These are phyloP conservation scores for Drosophila birchii DNA, from an alignment of 2,888 invertebrate genomes.

Conservation along the genomic window DNA sequence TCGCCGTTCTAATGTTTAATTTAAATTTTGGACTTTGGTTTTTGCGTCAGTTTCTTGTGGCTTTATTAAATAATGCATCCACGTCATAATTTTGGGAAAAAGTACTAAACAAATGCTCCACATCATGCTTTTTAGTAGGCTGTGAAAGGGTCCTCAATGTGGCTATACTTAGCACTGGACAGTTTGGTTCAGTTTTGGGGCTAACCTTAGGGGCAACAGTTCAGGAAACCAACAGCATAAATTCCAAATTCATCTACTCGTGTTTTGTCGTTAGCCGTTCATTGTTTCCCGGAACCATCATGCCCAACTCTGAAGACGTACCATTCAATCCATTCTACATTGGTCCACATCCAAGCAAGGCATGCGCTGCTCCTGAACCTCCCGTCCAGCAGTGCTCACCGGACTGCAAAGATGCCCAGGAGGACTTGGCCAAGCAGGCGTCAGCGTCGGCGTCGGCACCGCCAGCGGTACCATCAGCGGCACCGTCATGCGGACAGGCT, in stretches of 20 bases:
- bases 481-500: neutral
- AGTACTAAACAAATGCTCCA: neutral
- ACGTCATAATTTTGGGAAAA: neutral
- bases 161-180: neutral
- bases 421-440: neutral
- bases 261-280: neutral
- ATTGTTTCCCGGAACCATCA: neutral
- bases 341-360: slow-evolving; percentile 43
- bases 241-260: slow-evolving; percentile 24
- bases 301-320: slow-evolving; percentile 19
- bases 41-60: neutral
- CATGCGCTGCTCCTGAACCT: slow-evolving; percentile 30
- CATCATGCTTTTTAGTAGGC: neutral
- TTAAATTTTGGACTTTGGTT: neutral
- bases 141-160: neutral
- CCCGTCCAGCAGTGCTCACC: slow-evolving; percentile 26
- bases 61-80: neutral
- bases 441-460: too few relatives aligned
- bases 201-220: slow-evolving; percentile 20
- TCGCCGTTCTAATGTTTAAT: neutral
- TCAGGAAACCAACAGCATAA: slow-evolving; percentile 13
- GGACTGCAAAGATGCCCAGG: neutral
- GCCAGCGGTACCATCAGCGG: neutral
- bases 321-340: slow-evolving; percentile 51
- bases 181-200: slow-evolving; percentile 34